These are phyloP conservation scores for Eriocheir sinensis DNA, from an alignment of 1,140 invertebrate genomes.

Conservation along the genomic window DNA sequence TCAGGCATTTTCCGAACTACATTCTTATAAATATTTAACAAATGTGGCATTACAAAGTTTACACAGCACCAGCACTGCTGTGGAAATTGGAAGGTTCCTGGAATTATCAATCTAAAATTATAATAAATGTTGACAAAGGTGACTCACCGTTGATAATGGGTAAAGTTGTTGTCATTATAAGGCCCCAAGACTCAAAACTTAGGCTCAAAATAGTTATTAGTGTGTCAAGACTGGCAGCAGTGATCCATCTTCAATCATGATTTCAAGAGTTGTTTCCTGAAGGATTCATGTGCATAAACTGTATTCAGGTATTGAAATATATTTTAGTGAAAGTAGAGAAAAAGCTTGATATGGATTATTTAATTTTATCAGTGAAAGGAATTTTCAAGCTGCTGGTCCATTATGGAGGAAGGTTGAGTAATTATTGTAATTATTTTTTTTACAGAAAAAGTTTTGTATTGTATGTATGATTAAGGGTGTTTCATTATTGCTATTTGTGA, in stretches of 20 bases:
- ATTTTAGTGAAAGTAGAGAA: no score
- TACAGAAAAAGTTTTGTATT: neutral
- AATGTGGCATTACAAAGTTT: neutral
- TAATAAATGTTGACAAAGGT: neutral
- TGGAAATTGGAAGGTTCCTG: neutral
- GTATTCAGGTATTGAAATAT: no score
- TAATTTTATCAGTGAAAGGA: neutral
- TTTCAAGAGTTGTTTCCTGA: neutral
- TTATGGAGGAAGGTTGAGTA: neutral
- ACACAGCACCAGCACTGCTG: neutral
- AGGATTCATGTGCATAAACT: no score
- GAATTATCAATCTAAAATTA: neutral
- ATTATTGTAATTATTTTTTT: slow-evolving; percentile 19
- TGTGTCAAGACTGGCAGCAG: neutral
- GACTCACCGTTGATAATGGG: neutral
- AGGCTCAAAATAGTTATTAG: neutral
- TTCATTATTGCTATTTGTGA: neutral
- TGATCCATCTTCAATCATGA: neutral
- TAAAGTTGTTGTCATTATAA: neutral
- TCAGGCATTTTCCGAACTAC: neutral
- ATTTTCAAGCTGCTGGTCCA: neutral
- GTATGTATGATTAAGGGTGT: neutral
- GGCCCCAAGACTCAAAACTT: neutral
- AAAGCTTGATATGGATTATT: neutral
- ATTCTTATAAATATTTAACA: no score